Evolutionary conservation across 2,888 invertebrate species (phyloP).

Genomic region (Tiliacea citrago): DNA sequence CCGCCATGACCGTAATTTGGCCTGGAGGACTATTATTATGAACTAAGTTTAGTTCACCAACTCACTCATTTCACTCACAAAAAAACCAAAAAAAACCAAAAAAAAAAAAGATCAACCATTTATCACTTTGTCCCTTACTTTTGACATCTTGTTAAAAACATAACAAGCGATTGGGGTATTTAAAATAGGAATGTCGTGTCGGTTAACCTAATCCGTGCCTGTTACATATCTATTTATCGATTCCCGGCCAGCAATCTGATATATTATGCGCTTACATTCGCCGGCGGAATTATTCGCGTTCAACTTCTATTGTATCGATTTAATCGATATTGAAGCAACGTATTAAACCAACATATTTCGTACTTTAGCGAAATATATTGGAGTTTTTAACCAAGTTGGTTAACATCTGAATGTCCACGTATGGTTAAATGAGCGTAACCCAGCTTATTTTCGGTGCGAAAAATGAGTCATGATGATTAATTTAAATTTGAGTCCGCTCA

Average conservation of each 20-base stretch:
- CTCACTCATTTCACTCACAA: no score
- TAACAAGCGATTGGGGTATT: no score
- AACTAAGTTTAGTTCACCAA: no score
- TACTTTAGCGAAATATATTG: not conserved
- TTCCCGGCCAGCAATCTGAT: conserved; percentile 50
- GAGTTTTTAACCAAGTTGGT: not conserved
- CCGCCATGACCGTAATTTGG: no score
- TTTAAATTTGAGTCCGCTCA: not conserved
- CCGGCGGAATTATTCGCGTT: conserved; percentile 28
- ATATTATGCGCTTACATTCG: conserved; percentile 49
- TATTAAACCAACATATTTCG: not conserved
- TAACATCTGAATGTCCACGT: not conserved
- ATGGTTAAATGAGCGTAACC: not conserved
- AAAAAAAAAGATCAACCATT: no score
- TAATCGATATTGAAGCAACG: conserved; percentile 21
- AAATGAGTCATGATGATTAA: not conserved
- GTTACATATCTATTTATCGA: conserved; percentile 55
- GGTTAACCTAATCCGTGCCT: conserved; percentile 16
- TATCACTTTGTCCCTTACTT: not conserved
- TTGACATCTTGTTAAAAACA: not conserved
- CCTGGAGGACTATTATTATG: no score
- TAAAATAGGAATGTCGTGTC: not conserved
- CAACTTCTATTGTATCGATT: conserved; percentile 28
- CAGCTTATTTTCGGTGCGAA: not conserved
- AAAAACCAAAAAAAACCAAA: no score